Evolutionary conservation across 2,797 vertebrate genomes (phyloP).

Genomic region (Sebastolobus altivelis): DNA sequence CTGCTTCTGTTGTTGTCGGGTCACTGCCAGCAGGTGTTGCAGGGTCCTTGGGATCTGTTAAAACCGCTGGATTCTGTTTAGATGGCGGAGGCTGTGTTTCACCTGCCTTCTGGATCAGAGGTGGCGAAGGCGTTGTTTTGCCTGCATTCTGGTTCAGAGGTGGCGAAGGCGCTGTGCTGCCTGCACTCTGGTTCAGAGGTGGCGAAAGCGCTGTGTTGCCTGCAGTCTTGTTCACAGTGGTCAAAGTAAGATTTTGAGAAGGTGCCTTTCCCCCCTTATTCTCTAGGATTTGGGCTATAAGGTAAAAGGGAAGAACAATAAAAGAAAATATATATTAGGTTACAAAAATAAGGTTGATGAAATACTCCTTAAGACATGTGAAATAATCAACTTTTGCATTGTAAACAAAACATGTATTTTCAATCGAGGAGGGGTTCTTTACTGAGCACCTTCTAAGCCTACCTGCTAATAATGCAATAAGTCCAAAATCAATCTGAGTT

Average conservation of each 20-base stretch:
- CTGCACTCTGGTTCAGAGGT: accelerated
- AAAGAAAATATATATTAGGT: background rate
- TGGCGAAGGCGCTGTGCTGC: accelerated
- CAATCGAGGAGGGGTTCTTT: background rate
- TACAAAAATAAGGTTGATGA: background rate
- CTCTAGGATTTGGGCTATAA: accelerated
- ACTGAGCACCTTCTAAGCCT: background rate
- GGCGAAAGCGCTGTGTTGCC: accelerated
- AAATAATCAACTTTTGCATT: background rate
- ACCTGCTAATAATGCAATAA: background rate
- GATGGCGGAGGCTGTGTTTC: background rate
- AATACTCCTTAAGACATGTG: background rate
- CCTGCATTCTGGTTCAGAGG: accelerated
- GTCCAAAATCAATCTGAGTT: background rate
- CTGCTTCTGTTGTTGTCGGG: accelerated
- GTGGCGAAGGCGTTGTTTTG: accelerated
- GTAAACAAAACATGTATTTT: background rate
- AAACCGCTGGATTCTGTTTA: accelerated
- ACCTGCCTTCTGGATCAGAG: accelerated
- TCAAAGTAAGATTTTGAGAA: background rate
- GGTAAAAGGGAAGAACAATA: background rate
- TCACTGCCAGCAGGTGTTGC: accelerated
- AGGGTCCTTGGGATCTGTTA: accelerated
- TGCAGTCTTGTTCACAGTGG: accelerated
- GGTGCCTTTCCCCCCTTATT: accelerated